These are phyloP conservation scores for Palythoa grandiflora DNA, from an alignment of 92 coral and sea anemone genomes.

Conservation along the genomic window DNA sequence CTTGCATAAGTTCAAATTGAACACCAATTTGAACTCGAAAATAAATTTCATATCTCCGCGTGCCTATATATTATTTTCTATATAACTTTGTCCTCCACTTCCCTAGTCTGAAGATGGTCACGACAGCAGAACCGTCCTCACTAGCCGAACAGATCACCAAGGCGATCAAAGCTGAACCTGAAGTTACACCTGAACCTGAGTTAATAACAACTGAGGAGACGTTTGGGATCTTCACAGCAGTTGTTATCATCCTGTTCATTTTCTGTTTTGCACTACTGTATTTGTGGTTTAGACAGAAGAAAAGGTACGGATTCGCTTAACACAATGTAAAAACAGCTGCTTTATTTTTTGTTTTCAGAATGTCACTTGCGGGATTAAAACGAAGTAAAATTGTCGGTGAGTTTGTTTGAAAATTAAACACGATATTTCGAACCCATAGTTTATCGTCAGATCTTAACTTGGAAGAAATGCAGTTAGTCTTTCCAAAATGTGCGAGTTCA, in stretches of 20 bases:
- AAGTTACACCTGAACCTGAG: conserved; percentile 16
- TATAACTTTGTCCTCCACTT: not conserved
- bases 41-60: no score
- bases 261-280: conserved; percentile 35
- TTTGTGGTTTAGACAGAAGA: conserved; percentile 34
- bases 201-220: conserved; percentile 33
- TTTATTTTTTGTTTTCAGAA: not conserved
- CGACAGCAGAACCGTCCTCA: conserved; percentile 10
- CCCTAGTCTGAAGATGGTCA: not conserved
- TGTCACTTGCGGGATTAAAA: not conserved
- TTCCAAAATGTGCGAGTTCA: no score
- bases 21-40: no score
- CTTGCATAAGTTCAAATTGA: no score
- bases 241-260: conserved; percentile 23
- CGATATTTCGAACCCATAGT: no score
- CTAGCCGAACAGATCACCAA: not conserved
- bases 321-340: not conserved
- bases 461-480: no score
- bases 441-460: no score
- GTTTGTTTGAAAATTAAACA: no score
- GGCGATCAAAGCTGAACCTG: not conserved
- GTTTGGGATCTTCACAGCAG: conserved; percentile 31
- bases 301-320: conserved; percentile 1
- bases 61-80: no score
- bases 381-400: no score